Evolutionary conservation across 2,888 invertebrate species (phyloP), one percentile per base, ranked within the genome.

Genomic region (Xestobium rufovillosum): DNA sequence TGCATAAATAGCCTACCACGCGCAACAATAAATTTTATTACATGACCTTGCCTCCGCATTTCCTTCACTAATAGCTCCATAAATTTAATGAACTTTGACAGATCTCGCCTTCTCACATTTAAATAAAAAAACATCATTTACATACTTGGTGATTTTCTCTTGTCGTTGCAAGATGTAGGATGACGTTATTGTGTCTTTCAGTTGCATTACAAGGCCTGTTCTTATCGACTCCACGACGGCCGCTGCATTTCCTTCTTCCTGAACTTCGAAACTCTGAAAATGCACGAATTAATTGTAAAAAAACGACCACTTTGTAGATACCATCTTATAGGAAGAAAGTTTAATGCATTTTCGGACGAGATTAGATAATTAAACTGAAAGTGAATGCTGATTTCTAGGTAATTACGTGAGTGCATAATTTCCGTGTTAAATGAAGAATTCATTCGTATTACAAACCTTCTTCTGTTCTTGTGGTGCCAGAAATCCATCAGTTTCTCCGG

Each of bases 181-280:
- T 13, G 80, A 70, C 2, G 84, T 83, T 3, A 91, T 75, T 2
- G 84, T 79, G 55, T 88, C 83, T 56, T 91, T 83, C 33, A 92
- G 68, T 60, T 90, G 89, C 68, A 91, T 79, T 9, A 81, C 88
- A 27, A 92, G 71, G 1, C 91, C 90, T 4, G 87, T 83, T 45
- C 92, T 68, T 26, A 92, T 83, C 1, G 83, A 80, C 56, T 87
- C 88, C 3, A 87, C 77, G 19, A 86, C 80, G 30, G 82, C 81
- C 31, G 80, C 80, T 9, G 81, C 80, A 6, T 86, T 74, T 48
- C 80, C 80, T 65, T 90, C 90, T 54, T 89, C 81, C 42, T 76
- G 67, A 26, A 73, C 60, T 54, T 79, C 78, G 8, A 74, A 70
- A 51, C 75, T 75, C 65, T 73, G 57, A 4, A 66, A 63, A 35